Conservation (phyloP, 2,888 invertebrate species). For the Automeris io region DNA sequence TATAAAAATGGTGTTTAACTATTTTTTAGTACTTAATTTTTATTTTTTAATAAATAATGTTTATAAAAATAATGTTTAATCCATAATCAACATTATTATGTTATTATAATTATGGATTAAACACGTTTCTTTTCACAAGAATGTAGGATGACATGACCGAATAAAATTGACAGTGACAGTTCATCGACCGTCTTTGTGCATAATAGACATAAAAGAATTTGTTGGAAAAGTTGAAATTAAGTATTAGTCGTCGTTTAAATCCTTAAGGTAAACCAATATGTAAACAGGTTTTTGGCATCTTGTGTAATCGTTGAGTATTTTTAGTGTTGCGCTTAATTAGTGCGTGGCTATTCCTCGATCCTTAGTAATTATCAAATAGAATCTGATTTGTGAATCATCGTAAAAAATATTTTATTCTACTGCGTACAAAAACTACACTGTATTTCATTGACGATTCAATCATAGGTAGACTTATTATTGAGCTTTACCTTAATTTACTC, state of each 20-base stretch:
- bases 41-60: too few relatives aligned
- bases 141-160: background rate
- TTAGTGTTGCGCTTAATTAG: conserved; percentile 9
- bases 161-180: conserved; percentile 22
- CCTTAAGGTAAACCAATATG: conserved; percentile 31
- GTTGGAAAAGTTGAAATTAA: conserved; percentile 24
- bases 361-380: background rate
- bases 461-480: too few relatives aligned
- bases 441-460: too few relatives aligned
- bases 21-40: too few relatives aligned
- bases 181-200: conserved; percentile 19
- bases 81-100: too few relatives aligned
- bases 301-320: conserved; percentile 17
- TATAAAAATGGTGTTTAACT: too few relatives aligned
- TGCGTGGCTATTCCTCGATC: background rate
- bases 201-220: conserved; percentile 22
- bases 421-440: background rate
- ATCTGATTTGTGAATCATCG: conserved; percentile 6
- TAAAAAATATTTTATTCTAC: background rate
- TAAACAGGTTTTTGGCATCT: conserved; percentile 29
- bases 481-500: too few relatives aligned
- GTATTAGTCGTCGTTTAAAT: conserved; percentile 23
- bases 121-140: too few relatives aligned
- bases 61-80: too few relatives aligned
- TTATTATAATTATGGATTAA: too few relatives aligned